Conservation (phyloP, 2,113 vertebrate species). For the Rostratula benghalensis region DNA sequence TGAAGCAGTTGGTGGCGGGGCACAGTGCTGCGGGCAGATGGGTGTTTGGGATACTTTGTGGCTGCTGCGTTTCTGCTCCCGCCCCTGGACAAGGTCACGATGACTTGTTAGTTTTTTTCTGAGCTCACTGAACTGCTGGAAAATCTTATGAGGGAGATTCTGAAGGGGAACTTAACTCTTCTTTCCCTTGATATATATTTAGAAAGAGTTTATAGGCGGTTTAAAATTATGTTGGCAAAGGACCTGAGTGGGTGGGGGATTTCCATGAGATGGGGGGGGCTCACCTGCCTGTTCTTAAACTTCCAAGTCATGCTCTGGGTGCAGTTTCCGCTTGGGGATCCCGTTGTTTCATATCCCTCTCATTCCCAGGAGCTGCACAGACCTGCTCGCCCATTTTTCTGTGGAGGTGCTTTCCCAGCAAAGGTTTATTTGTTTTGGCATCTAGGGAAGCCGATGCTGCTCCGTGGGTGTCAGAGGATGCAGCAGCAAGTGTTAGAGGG, state of each 20-base stretch:
- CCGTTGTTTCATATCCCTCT: rapidly evolving
- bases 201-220: neutral
- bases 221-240: neutral
- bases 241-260: neutral
- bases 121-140: neutral
- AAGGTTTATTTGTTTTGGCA: neutral
- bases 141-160: neutral
- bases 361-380: neutral
- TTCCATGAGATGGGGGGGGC: neutral
- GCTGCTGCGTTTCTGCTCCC: neutral
- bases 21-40: neutral
- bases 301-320: neutral
- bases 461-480: neutral
- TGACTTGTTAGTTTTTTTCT: neutral
- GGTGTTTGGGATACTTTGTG: neutral
- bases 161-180: neutral
- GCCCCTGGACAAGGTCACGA: neutral
- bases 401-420: neutral
- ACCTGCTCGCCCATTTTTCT: rapidly evolving
- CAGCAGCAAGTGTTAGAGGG: conserved; percentile 44
- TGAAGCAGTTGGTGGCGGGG: neutral
- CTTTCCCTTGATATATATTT: neutral
- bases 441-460: neutral
- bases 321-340: rapidly evolving
- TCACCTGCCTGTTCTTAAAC: neutral